Conservation (phyloP, 2,888 invertebrate genomes). For the Ichneumon xanthorius region DNA sequence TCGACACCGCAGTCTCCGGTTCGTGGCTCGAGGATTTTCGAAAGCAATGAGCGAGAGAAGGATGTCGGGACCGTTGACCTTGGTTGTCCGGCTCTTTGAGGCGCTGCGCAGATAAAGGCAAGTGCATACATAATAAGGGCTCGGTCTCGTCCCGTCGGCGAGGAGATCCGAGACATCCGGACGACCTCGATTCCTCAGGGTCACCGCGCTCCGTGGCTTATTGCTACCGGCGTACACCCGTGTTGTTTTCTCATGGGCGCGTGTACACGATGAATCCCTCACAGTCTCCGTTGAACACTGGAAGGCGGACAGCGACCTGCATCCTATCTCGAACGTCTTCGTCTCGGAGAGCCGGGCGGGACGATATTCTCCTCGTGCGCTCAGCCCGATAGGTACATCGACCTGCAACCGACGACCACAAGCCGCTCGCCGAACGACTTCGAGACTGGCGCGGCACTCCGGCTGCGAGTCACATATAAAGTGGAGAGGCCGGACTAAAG, state of each 20-base stretch:
- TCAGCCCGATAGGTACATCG: slow-evolving; percentile 56
- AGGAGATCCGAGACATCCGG: slow-evolving; percentile 64
- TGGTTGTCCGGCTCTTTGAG: slow-evolving; percentile 6
- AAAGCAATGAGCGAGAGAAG: slow-evolving; percentile 1
- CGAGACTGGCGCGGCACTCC: slow-evolving; percentile 45
- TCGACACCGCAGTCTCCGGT: background rate
- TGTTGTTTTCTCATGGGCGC: slow-evolving; percentile 61
- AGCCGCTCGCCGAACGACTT: slow-evolving; percentile 52
- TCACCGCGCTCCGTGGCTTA: slow-evolving; percentile 26
- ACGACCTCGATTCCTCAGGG: slow-evolving; percentile 65
- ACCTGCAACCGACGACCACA: slow-evolving; percentile 56
- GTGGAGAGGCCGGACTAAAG: slow-evolving; percentile 42
- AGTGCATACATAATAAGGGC: slow-evolving; percentile 64
- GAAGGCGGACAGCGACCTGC: slow-evolving; percentile 48
- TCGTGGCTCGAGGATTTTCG: background rate
- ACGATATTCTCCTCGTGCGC: slow-evolving; percentile 44
- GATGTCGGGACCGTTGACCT: slow-evolving; percentile 16
- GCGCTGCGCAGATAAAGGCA: slow-evolving; percentile 37
- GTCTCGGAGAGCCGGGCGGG: slow-evolving; percentile 43
- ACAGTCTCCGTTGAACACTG: background rate
- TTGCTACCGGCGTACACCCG: slow-evolving; percentile 10
- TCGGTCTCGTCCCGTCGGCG: slow-evolving; percentile 57
- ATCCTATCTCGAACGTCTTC: slow-evolving; percentile 48
- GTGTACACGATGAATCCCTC: slow-evolving; percentile 39
- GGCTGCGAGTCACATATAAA: slow-evolving; percentile 45